A percentile compares a stretch with the other conserved stretches of the same genome.
Evolutionary conservation across 2,888 invertebrate species (phyloP).

Genomic region (Coremacera marginata): DNA sequence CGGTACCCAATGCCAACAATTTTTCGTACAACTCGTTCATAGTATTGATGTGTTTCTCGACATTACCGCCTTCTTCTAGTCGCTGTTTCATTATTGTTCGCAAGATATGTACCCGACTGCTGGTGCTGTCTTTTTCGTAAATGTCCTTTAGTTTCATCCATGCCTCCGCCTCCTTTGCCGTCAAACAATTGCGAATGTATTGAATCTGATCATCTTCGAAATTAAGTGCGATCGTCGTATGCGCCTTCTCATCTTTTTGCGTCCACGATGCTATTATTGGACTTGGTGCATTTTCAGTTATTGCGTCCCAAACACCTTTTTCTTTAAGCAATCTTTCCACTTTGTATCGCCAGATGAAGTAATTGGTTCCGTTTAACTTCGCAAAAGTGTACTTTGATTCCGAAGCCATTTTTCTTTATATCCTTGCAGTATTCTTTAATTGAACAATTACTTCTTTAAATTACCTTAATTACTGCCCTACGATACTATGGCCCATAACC

Average conservation of each 20-base stretch:
- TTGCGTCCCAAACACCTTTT: too few species aligned
- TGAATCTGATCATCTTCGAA: conserved; percentile 42
- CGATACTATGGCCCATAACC: too few species aligned
- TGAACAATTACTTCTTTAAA: too few species aligned
- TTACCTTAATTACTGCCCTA: too few species aligned
- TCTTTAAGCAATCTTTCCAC: too few species aligned
- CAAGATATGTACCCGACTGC: conserved; percentile 37
- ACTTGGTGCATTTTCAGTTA: conserved; percentile 21
- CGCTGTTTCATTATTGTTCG: conserved; percentile 32
- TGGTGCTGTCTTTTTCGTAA: conserved; percentile 35
- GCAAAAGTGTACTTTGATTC: too few species aligned
- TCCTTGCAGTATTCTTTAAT: too few species aligned
- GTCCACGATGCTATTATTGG: conserved; percentile 11
- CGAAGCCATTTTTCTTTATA: too few species aligned
- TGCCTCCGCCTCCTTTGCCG: conserved; percentile 34
- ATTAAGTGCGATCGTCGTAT: conserved; percentile 30
- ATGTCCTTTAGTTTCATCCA: conserved; percentile 38
- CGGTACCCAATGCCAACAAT: conserved; percentile 36
- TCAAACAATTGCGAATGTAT: conserved; percentile 27
- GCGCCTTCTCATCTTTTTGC: conserved; percentile 37
- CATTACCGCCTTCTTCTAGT: conserved; percentile 37
- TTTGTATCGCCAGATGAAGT: too few species aligned
- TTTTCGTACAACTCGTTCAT: conserved; percentile 31
- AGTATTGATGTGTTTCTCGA: conserved; percentile 14
- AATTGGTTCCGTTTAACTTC: too few species aligned